A percentile compares a stretch with the other conserved stretches of the same genome.
Evolutionary conservation across 2,797 vertebrate species (phyloP).

Genomic region (Mycteria americana): DNA sequence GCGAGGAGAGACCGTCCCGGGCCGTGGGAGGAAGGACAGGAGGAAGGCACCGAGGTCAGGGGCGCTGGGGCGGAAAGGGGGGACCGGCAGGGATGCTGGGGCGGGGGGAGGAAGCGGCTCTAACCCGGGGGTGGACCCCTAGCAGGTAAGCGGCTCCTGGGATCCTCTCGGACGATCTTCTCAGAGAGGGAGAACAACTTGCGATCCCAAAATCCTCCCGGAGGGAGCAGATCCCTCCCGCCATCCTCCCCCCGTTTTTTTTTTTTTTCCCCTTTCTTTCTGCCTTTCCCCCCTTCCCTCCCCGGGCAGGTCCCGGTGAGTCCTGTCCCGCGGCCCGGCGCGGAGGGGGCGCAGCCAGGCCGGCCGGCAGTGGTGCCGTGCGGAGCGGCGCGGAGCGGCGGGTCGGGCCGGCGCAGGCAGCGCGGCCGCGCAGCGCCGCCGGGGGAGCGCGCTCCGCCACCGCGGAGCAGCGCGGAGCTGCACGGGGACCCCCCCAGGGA

Average conservation of each 20-base stretch:
- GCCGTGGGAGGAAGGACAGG: background rate
- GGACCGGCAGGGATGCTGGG: background rate
- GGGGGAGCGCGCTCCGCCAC: background rate
- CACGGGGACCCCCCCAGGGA: background rate
- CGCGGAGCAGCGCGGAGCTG: background rate
- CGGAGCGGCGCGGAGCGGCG: background rate
- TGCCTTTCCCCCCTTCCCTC: background rate
- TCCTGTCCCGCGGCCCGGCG: background rate
- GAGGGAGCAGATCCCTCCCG: background rate
- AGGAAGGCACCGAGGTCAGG: background rate
- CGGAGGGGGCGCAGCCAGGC: background rate
- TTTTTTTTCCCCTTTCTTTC: background rate
- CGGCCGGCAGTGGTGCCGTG: no score
- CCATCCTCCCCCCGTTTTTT: background rate
- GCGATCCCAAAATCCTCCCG: background rate
- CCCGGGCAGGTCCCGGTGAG: background rate
- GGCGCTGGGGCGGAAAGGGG: background rate
- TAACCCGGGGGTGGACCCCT: background rate
- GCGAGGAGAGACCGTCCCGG: background rate
- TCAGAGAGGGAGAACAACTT: background rate
- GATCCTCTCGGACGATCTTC: background rate
- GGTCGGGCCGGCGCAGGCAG: background rate
- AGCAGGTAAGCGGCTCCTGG: background rate
- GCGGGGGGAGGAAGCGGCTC: background rate
- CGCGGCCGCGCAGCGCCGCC: background rate